phyloP scores from a whole-genome alignment of 2,113 vertebrate genomes.

The Actenoides lindsayi region DNA sequence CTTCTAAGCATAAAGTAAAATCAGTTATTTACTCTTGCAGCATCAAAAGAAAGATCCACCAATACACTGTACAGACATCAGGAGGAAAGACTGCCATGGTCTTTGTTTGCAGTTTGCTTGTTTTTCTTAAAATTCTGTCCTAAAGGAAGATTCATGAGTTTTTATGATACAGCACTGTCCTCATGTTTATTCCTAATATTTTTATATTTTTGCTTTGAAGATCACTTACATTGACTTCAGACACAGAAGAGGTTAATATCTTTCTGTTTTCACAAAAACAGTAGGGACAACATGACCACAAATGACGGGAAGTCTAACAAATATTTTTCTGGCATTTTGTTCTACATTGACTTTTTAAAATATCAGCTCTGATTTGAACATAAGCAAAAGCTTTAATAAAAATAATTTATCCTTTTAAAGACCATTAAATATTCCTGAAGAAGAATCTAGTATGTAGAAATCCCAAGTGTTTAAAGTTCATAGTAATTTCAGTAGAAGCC shows the following conservation, averaged over 20 bases:
- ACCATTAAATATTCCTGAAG: not conserved
- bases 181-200: conserved; percentile 51
- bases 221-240: conserved; percentile 5
- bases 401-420: not conserved
- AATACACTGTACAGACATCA: conserved; percentile 6
- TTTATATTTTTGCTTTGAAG: conserved; percentile 52
- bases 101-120: conserved; percentile 41
- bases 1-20: conserved; percentile 36
- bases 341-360: conserved; percentile 24
- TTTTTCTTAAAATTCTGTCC: conserved; percentile 30
- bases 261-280: not conserved
- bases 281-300: not conserved
- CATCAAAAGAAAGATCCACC: conserved; percentile 60
- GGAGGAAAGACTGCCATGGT: conserved; percentile 23
- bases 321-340: not conserved
- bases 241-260: not conserved
- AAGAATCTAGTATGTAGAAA: not conserved
- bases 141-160: conserved; percentile 41
- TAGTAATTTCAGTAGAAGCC: not conserved
- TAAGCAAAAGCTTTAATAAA: not conserved
- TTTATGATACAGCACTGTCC: not conserved
- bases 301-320: conserved; percentile 18
- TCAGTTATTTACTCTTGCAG: conserved; percentile 46
- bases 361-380: not conserved
- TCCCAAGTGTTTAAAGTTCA: not conserved